Evolutionary conservation across 2,797 vertebrate genomes (phyloP).

Genomic region (Tapirus indicus): DNA sequence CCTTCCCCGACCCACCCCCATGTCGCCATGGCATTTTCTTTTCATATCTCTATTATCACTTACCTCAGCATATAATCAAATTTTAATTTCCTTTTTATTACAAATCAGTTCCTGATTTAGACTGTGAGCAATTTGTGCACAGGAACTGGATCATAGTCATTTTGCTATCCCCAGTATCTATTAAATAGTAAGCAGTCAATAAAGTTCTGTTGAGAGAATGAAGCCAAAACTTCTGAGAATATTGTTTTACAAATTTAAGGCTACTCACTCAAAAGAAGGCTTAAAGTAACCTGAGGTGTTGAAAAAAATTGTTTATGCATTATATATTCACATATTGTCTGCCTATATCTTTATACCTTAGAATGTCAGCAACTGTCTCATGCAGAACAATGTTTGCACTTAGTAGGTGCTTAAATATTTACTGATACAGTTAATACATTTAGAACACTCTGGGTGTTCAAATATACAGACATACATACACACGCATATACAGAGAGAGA

Average conservation of each 20-base stretch:
- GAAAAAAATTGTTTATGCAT: background rate
- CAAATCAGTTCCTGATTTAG: slow-evolving; percentile 38
- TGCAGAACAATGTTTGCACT: background rate
- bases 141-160: background rate
- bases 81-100: slow-evolving; percentile 48
- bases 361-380: background rate
- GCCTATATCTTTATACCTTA: background rate
- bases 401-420: background rate
- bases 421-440: background rate
- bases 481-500: background rate
- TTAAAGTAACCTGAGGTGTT: background rate
- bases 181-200: background rate
- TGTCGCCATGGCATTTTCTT: background rate
- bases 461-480: background rate
- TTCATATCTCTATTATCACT: background rate
- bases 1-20: background rate
- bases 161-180: background rate
- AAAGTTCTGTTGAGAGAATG: slow-evolving; percentile 45
- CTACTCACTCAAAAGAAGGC: slow-evolving; percentile 9
- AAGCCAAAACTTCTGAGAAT: slow-evolving; percentile 52
- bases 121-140: background rate
- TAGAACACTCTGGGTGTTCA: background rate
- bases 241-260: slow-evolving; percentile 22
- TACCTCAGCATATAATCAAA: slow-evolving; percentile 15
- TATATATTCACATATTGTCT: background rate